Conservation (phyloP, 2,888 invertebrate genomes). For the Eupithecia inturbata region DNA sequence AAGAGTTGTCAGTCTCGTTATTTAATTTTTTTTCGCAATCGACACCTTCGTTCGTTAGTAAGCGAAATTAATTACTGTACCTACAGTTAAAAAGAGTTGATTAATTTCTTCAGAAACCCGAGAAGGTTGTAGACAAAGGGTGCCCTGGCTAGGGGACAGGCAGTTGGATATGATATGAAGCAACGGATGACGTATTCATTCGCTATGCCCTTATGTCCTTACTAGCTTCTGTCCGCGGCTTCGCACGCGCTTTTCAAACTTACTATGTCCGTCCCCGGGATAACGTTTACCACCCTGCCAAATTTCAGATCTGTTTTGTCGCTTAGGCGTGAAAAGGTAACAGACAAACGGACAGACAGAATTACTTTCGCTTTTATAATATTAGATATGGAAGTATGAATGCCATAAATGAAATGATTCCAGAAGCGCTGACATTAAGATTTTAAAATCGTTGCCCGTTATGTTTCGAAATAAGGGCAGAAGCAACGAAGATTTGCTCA, state of each 20-base stretch:
- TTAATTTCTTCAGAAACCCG: constrained; percentile 75
- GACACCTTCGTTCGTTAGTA: constrained; percentile 71
- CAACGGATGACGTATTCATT: neutral
- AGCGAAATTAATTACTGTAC: constrained; percentile 77
- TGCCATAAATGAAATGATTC: neutral
- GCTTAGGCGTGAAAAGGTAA: neutral
- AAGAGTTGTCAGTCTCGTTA: constrained; percentile 57
- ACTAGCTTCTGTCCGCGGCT: neutral
- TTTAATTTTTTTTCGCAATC: constrained; percentile 73
- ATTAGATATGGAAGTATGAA: neutral
- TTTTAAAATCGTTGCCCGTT: neutral
- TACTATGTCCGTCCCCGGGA: neutral
- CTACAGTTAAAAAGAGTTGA: constrained; percentile 66
- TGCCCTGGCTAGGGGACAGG: constrained; percentile 36
- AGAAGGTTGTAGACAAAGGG: constrained; percentile 77
- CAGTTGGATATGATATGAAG: constrained; percentile 1
- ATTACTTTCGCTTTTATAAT: neutral
- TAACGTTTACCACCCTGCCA: neutral
- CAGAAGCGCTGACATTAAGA: neutral
- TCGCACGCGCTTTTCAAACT: neutral
- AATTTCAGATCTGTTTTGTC: neutral
- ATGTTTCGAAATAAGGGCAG: neutral
- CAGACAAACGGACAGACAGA: neutral
- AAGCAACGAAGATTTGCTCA: neutral
- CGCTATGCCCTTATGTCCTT: neutral